A percentile compares a stretch with the other conserved stretches of the same genome.
Conservation (phyloP, 2,888 invertebrate genomes). For the Cryptophagus acutangulus region DNA sequence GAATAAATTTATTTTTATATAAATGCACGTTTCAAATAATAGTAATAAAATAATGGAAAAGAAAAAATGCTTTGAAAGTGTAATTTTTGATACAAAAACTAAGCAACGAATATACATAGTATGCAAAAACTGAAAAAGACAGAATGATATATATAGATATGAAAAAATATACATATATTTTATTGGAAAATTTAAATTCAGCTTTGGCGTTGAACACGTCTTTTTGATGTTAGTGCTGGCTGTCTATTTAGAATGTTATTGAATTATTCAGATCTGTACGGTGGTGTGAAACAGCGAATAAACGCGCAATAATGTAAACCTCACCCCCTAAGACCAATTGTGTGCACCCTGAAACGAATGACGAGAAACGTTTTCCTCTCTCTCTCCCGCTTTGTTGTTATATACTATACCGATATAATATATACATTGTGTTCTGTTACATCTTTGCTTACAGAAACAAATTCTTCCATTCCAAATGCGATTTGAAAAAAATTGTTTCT, state of each 20-base stretch:
- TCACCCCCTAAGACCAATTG: conserved; percentile 35
- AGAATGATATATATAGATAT: no score
- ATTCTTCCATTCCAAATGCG: no score
- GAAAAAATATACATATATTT: no score
- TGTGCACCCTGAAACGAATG: conserved; percentile 29
- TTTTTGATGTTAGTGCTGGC: conserved; percentile 42
- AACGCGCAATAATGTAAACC: conserved; percentile 42
- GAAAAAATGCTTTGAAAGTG: no score
- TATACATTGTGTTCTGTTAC: conserved; percentile 5
- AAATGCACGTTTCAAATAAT: no score
- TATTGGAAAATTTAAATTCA: conserved; percentile 28
- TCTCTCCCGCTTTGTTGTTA: conserved; percentile 4
- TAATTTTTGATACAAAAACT: no score
- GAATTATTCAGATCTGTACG: conserved; percentile 45
- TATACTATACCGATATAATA: no score
- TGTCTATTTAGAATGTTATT: conserved; percentile 43
- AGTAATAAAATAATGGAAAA: no score
- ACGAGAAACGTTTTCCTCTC: conserved; percentile 14
- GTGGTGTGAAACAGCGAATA: conserved; percentile 43
- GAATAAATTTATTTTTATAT: no score
- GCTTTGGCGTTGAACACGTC: conserved; percentile 30
- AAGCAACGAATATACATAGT: no score
- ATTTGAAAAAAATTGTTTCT: no score
- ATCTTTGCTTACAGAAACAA: conserved; percentile 4
- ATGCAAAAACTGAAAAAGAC: no score